phyloP scores from a whole-genome alignment of 2,888 invertebrate species.

The Hydropsyche betteni region DNA sequence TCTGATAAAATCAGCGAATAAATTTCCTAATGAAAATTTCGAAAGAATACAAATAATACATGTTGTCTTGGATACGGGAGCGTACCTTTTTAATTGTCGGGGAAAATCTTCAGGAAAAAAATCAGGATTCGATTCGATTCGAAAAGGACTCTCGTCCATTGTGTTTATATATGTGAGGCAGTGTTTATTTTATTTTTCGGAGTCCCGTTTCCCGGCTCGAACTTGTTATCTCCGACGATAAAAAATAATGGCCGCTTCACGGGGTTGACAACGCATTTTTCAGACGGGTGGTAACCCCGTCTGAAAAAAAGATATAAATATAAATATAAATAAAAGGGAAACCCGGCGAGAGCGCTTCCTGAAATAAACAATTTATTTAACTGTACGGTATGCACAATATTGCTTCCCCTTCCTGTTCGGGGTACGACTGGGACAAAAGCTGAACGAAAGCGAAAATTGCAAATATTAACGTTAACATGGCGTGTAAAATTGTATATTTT shows the following conservation, averaged over 20 bases:
- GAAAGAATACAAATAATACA: too few relatives aligned
- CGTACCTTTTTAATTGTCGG: too few relatives aligned
- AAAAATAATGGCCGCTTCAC: constrained; percentile 28
- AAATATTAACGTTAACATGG: too few relatives aligned
- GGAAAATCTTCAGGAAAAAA: too few relatives aligned
- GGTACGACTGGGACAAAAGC: background rate
- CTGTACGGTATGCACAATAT: constrained; percentile 31
- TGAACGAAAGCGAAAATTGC: too few relatives aligned
- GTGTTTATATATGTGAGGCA: background rate
- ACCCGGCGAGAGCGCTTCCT: constrained; percentile 18
- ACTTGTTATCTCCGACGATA: constrained; percentile 34
- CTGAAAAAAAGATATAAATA: constrained; percentile 1
- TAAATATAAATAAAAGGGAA: background rate
- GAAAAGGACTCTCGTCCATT: too few relatives aligned
- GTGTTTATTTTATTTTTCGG: constrained; percentile 6
- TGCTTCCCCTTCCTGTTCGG: constrained; percentile 15
- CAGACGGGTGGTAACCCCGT: constrained; percentile 16
- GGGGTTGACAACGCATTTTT: constrained; percentile 35
- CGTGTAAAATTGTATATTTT: too few relatives aligned
- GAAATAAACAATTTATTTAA: constrained; percentile 38
- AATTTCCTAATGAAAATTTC: too few relatives aligned
- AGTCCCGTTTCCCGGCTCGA: constrained; percentile 14
- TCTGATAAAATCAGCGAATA: too few relatives aligned
- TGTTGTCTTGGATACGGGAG: too few relatives aligned
- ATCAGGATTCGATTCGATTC: too few relatives aligned